Conservation (phyloP, 2,888 invertebrate species). For the Mythimna impura region DNA sequence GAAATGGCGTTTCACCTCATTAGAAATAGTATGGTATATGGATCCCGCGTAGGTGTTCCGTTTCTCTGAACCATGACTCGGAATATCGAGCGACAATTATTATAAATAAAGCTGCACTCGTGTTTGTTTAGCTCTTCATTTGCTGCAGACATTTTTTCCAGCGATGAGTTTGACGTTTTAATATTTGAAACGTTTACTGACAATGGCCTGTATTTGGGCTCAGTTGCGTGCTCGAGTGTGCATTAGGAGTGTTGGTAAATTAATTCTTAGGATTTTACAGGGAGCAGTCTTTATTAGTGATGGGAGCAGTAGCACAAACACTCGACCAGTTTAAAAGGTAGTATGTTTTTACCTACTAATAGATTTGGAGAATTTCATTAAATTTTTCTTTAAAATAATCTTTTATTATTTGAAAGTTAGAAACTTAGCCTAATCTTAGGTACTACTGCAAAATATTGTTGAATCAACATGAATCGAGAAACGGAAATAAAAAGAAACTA, state of each 20-base stretch:
- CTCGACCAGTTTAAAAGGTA: conserved; percentile 14
- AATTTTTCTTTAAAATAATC: too few species aligned
- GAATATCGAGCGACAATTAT: conserved; percentile 83
- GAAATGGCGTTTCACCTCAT: conserved; percentile 53
- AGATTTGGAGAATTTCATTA: neutral
- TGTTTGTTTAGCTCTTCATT: conserved; percentile 90
- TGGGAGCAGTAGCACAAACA: conserved; percentile 45
- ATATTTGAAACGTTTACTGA: conserved; percentile 58
- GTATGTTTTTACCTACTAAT: neutral
- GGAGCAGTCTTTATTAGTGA: conserved; percentile 1
- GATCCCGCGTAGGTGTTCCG: conserved; percentile 86
- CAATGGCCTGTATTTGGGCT: conserved; percentile 54
- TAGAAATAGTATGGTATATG: conserved; percentile 61
- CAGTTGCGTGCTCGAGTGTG: conserved; percentile 49
- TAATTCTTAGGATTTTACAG: conserved; percentile 55
- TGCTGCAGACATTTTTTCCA: conserved; percentile 82
- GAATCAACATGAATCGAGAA: neutral
- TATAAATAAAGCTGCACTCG: conserved; percentile 86
- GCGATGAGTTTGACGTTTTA: conserved; percentile 65
- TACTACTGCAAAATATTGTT: neutral
- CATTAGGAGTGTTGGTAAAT: conserved; percentile 50
- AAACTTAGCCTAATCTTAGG: neutral
- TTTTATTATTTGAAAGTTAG: too few species aligned
- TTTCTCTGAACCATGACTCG: conserved; percentile 87
- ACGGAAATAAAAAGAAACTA: neutral